Conservation (phyloP, 2,797 vertebrate species). For the Notoglanidium macrostoma region DNA sequence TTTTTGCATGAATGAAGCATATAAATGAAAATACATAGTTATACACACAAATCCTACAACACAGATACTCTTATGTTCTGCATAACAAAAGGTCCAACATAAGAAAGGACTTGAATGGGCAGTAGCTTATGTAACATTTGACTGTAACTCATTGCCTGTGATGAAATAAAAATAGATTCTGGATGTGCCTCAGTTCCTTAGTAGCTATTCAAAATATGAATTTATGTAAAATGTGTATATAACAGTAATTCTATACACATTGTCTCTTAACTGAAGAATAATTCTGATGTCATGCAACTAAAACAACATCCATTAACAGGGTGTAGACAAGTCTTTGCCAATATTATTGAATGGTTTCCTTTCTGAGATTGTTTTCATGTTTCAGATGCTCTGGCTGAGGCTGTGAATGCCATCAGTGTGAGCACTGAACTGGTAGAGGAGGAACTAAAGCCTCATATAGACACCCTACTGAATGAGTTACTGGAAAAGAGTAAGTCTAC, state of each 20-base stretch:
- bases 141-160: background rate
- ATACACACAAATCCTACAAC: background rate
- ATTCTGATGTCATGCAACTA: background rate
- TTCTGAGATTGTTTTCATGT: slow-evolving; percentile 42
- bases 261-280: background rate
- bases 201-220: background rate
- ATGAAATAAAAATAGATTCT: slow-evolving; percentile 11
- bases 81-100: background rate
- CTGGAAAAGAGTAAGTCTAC: slow-evolving; percentile 75
- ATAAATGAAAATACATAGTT: background rate
- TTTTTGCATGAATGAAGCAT: background rate
- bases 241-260: background rate
- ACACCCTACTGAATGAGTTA: slow-evolving; percentile 69
- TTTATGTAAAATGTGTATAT: background rate
- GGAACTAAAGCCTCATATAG: slow-evolving; percentile 75
- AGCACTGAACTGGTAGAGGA: slow-evolving; percentile 76
- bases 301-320: background rate
- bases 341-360: background rate
- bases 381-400: slow-evolving; percentile 72
- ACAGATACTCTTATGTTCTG: background rate
- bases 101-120: background rate
- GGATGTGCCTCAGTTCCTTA: background rate
- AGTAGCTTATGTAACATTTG: slow-evolving; percentile 3
- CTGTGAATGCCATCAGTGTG: slow-evolving; percentile 75
- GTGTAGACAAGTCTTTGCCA: background rate